Conservation (phyloP, 1,140 invertebrate species). For the Macrotrachela quadricornifera region DNA sequence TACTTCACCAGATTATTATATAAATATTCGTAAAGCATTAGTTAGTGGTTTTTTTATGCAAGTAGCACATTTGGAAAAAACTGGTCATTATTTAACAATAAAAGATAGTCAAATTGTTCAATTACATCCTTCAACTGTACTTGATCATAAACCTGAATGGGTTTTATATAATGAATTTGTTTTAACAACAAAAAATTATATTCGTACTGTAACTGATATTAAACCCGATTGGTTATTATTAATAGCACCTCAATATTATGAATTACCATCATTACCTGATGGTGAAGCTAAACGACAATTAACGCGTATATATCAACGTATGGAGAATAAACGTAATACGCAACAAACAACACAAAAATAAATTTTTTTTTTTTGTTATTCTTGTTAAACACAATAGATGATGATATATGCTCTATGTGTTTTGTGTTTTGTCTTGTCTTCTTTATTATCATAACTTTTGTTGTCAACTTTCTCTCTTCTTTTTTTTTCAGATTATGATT, state of each 20-base stretch:
- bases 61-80: slow-evolving; percentile 79
- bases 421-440: too few species aligned
- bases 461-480: too few species aligned
- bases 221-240: slow-evolving; percentile 73
- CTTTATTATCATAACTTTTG: too few species aligned
- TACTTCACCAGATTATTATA: slow-evolving; percentile 90
- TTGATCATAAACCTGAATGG: slow-evolving; percentile 99
- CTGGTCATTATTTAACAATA: slow-evolving; percentile 87
- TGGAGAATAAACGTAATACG: background rate
- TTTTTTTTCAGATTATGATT: too few species aligned
- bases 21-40: slow-evolving; percentile 90
- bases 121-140: slow-evolving; percentile 87
- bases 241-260: slow-evolving; percentile 91
- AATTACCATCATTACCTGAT: slow-evolving; percentile 84
- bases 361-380: too few species aligned
- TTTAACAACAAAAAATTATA: slow-evolving; percentile 96
- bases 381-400: too few species aligned
- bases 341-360: too few species aligned
- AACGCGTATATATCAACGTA: slow-evolving; percentile 46
- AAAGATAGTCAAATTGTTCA: slow-evolving; percentile 98
- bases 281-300: slow-evolving; percentile 85
- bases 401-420: too few species aligned
- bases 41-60: slow-evolving; percentile 99
- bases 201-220: slow-evolving; percentile 90
- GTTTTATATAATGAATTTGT: slow-evolving; percentile 99